These are phyloP conservation scores for Coryphaenoides rupestris DNA, from an alignment of 2,113 vertebrate species.

Conservation along the genomic window DNA sequence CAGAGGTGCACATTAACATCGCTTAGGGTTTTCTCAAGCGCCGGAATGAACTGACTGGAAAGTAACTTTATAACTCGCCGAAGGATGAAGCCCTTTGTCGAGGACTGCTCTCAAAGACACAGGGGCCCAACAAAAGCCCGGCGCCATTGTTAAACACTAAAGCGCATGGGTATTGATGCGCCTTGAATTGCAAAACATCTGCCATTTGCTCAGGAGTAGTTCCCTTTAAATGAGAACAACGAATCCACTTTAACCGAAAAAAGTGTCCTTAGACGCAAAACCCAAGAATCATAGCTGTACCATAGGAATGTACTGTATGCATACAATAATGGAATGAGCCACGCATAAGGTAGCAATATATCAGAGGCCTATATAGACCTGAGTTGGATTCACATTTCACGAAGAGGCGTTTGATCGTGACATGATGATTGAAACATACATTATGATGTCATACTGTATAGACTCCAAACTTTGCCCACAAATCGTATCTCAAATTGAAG, in stretches of 20 bases:
- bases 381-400: no score
- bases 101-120: constrained; percentile 68
- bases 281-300: no score
- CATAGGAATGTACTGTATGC: no score
- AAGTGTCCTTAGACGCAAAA: no score
- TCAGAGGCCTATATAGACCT: no score
- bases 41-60: constrained; percentile 80
- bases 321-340: no score
- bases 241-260: constrained; percentile 28
- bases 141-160: constrained; percentile 71
- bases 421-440: no score
- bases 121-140: constrained; percentile 69
- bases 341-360: no score
- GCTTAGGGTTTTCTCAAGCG: constrained; percentile 76
- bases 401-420: no score
- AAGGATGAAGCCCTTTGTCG: constrained; percentile 76
- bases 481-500: no score
- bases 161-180: constrained; percentile 72
- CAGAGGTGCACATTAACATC: constrained; percentile 79
- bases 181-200: constrained; percentile 83
- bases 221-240: constrained; percentile 75
- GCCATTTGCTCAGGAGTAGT: constrained; percentile 71
- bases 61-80: constrained; percentile 83
- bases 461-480: no score
- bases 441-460: no score